phyloP scores from a whole-genome alignment of 2,888 invertebrate genomes.

The Agriopis leucophaearia region DNA sequence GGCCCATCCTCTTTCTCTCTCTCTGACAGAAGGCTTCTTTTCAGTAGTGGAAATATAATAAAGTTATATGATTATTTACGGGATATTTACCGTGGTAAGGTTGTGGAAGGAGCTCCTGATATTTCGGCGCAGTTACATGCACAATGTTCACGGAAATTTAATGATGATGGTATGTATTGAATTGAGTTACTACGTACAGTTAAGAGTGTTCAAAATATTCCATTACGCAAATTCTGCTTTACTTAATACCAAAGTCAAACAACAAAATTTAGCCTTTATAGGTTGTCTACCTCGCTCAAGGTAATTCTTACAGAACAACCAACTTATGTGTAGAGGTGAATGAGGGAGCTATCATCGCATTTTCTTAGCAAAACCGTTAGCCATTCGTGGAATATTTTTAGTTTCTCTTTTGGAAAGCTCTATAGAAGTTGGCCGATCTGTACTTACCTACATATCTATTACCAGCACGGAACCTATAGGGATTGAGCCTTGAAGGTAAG shows the following conservation, averaged over 20 bases:
- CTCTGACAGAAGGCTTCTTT: no score
- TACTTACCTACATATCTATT: background rate
- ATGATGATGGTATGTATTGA: background rate
- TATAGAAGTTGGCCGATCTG: background rate
- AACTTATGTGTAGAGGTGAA: background rate
- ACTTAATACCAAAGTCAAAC: constrained; percentile 30
- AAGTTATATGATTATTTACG: no score
- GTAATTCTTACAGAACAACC: background rate
- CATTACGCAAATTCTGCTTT: constrained; percentile 17
- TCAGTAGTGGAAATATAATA: no score
- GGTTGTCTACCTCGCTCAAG: constrained; percentile 17
- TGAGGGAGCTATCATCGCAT: background rate
- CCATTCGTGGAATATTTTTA: background rate
- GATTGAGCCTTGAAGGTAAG: constrained; percentile 15
- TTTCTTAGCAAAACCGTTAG: background rate
- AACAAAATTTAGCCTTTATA: constrained; percentile 26
- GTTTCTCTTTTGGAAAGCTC: background rate
- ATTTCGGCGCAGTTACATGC: no score
- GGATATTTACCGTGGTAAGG: no score
- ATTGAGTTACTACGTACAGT: constrained; percentile 16
- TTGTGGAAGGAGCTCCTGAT: no score
- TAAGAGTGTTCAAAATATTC: constrained; percentile 15
- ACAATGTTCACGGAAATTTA: no score
- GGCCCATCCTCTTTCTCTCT: no score
- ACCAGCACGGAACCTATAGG: constrained; percentile 4